Conservation (phyloP, 2,888 invertebrate genomes). For the Hemithea aestivaria region DNA sequence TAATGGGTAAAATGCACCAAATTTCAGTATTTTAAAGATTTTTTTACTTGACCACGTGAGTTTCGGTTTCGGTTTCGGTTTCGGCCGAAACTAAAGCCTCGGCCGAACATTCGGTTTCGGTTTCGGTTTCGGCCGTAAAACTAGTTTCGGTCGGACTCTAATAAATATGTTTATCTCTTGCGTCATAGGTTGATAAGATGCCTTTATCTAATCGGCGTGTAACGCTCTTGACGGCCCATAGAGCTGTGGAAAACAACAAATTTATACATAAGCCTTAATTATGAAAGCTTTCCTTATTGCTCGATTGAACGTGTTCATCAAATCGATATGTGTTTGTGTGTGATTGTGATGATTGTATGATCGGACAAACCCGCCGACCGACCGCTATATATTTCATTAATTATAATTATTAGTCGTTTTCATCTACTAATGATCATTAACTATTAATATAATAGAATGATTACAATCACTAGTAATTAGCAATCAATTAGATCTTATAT, state of each 20-base stretch:
- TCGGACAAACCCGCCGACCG: conserved; percentile 66
- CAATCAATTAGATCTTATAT: too few relatives aligned
- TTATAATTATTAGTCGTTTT: too few relatives aligned
- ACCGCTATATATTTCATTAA: background rate
- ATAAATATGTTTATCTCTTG: conserved; percentile 36
- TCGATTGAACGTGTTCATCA: conserved; percentile 58
- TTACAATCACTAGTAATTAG: too few relatives aligned
- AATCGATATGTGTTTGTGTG: conserved; percentile 51
- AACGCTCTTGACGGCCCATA: conserved; percentile 33
- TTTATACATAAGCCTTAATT: conserved; percentile 16
- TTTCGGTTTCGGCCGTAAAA: too few relatives aligned
- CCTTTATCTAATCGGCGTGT: conserved; percentile 34
- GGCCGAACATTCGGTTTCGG: too few relatives aligned
- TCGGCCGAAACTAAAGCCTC: too few relatives aligned
- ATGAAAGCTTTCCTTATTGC: conserved; percentile 60
- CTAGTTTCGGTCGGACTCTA: too few relatives aligned
- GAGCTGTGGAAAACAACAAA: conserved; percentile 37
- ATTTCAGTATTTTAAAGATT: too few relatives aligned
- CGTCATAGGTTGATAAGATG: conserved; percentile 34
- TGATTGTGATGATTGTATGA: conserved; percentile 52
- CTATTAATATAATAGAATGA: too few relatives aligned
- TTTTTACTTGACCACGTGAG: too few relatives aligned
- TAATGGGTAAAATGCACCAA: too few relatives aligned
- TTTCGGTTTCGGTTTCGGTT: too few relatives aligned
- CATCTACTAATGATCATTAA: background rate